phyloP scores from a whole-genome alignment of 2,888 invertebrate genomes.

The Diarsia brunnea region DNA sequence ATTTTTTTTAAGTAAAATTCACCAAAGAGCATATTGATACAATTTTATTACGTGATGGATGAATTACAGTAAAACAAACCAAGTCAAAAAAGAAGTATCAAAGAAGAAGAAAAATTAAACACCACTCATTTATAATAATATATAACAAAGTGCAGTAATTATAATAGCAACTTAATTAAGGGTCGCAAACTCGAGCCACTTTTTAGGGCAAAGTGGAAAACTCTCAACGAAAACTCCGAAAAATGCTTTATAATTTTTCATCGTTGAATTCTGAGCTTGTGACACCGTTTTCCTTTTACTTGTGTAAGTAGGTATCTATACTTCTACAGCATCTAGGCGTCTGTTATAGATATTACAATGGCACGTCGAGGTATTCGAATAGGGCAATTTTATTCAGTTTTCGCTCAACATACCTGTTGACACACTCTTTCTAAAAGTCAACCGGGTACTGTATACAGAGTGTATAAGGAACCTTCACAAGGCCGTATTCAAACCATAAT shows the following conservation, averaged over 20 bases:
- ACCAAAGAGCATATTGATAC: not conserved
- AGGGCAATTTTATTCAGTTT: not conserved
- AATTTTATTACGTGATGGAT: conserved; percentile 6
- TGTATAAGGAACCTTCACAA: not conserved
- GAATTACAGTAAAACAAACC: not conserved
- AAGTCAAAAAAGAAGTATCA: not conserved
- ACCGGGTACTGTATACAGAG: not conserved
- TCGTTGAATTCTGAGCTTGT: conserved; percentile 26
- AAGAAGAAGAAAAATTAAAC: conserved; percentile 9
- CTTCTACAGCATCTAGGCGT: not conserved
- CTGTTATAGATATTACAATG: not conserved
- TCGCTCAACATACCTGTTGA: not conserved
- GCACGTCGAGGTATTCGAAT: not conserved
- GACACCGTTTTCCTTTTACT: conserved; percentile 43
- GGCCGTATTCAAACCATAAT: not conserved
- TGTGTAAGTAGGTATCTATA: not conserved
- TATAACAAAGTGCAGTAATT: conserved; percentile 45
- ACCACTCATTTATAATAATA: conserved; percentile 15
- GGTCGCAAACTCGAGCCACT: conserved; percentile 21
- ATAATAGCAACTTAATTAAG: conserved; percentile 45
- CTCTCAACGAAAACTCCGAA: conserved; percentile 34
- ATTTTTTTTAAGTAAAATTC: not conserved
- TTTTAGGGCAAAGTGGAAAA: conserved; percentile 41
- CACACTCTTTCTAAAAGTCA: not conserved
- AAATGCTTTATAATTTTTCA: conserved; percentile 45